Evolutionary conservation across 1,140 invertebrate genomes (phyloP), one percentile per base, ranked within the genome.

Genomic region (Drosophila albomicans): DNA sequence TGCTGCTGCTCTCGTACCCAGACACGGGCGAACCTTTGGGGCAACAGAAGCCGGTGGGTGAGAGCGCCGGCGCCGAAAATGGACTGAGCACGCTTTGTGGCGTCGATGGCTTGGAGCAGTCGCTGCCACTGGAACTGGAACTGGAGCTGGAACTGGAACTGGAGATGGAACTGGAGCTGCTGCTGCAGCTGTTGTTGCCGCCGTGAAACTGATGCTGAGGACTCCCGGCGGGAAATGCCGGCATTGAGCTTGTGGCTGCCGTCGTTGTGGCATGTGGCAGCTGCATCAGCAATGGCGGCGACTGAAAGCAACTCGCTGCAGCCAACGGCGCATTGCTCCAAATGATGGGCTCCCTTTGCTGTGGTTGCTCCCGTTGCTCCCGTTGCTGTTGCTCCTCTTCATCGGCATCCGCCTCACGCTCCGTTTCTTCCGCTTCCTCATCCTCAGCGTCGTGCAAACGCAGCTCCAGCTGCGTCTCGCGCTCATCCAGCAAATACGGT

Each of bases 401-500:
- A 25, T 84, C 78, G 30, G 51, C 68, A 5, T 93, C 91, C 5
- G 51, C 80, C 25, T 48, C 66, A 20, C 20, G 20, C 0, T 25
- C 20, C 20, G 20, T 25, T 5, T 35, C 38, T 6, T 93, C 90
- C 38, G 89, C 93, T 73, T 82, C 81, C 11, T 93, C 90, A 32
- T 90, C 93, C 73, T 82, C 81, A 48, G 80, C 75, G 30, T 64
- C 28, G 88, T 93, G 16, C 69, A 43, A 13, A 4, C 16, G 57
- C 49, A 52, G 16, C 2, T 73, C 57, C 35, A 32, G 35, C 13
- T 69, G 46, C 13, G 15, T 20, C n/a, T 61, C 49, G 10, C 6
- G 30, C 86, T 94, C 93, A 72, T 95, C 95, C 81, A 95, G 93
- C 43, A 95, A 91, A 82, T 95, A 95, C 45, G 95, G 96, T 87